phyloP scores from a whole-genome alignment of 2,797 vertebrate genomes.

The Diceros bicornis region DNA sequence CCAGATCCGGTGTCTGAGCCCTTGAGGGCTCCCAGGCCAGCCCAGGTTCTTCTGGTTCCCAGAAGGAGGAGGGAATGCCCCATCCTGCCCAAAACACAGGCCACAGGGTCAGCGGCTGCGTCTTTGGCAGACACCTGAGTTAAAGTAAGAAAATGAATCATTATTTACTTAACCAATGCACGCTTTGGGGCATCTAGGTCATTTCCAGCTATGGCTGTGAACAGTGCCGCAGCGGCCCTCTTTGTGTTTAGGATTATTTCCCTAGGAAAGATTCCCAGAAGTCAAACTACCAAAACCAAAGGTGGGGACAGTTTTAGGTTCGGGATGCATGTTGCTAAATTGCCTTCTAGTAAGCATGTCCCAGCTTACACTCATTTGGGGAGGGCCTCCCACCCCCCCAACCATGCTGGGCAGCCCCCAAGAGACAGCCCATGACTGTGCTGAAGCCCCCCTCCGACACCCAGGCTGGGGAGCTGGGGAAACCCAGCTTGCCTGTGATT shows the following conservation, averaged over 20 bases:
- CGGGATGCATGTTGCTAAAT: background rate
- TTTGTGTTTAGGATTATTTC: background rate
- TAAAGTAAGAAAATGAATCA: background rate
- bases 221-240: fast-evolving
- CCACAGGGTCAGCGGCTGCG: fast-evolving
- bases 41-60: background rate
- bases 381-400: background rate
- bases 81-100: background rate
- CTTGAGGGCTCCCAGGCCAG: background rate
- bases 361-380: background rate
- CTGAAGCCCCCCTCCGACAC: no score
- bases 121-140: background rate
- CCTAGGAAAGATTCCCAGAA: no score
- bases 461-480: background rate
- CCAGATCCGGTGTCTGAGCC: background rate
- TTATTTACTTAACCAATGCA: background rate
- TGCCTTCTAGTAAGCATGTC: background rate
- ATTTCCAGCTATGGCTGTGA: fast-evolving
- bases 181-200: fast-evolving
- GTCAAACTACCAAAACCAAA: background rate
- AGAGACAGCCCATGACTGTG: background rate
- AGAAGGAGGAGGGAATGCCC: no score
- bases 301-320: background rate
- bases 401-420: no score
- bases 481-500: fast-evolving